These are phyloP conservation scores for Poeciliopsis prolifica DNA, from an alignment of 2,113 vertebrate species.

Conservation along the genomic window DNA sequence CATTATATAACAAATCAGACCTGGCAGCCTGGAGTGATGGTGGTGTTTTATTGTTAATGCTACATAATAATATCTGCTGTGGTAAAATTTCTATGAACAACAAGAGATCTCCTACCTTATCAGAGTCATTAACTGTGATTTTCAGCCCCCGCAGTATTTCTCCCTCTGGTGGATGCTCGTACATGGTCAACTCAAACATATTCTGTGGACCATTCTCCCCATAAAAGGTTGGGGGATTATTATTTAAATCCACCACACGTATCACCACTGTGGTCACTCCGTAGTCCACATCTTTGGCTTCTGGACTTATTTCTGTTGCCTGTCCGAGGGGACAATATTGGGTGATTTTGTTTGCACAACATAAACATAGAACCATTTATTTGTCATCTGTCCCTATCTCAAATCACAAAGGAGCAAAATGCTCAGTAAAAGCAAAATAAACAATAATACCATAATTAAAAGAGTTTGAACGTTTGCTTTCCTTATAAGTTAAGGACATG, in stretches of 20 bases:
- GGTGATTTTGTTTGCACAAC: not conserved
- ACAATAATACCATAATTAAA: not conserved
- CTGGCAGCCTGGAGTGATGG: conserved; percentile 4
- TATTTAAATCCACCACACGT: conserved; percentile 94
- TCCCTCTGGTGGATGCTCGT: conserved; percentile 92
- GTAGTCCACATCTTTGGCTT: conserved; percentile 72
- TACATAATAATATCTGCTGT: not conserved
- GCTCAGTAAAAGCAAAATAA: not conserved
- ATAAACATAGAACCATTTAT: not conserved
- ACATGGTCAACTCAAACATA: conserved; percentile 91
- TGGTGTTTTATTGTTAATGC: not conserved
- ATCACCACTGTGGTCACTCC: conserved; percentile 82
- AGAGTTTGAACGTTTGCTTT: not conserved
- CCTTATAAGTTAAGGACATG: not conserved
- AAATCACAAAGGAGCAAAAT: not conserved
- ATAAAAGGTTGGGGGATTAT: conserved; percentile 94
- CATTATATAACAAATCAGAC: conserved; percentile 28
- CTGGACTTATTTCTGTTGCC: conserved; percentile 87
- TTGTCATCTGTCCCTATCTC: not conserved
- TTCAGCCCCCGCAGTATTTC: conserved; percentile 92
- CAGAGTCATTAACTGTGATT: conserved; percentile 95
- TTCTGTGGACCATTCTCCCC: conserved; percentile 90
- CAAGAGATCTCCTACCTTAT: conserved; percentile 82
- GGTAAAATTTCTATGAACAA: no score
- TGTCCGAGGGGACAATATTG: conserved; percentile 49